Evolutionary conservation across 2,888 invertebrate genomes (phyloP), one percentile per base, ranked within the genome.

Genomic region (Lepidochitona cinerea): DNA sequence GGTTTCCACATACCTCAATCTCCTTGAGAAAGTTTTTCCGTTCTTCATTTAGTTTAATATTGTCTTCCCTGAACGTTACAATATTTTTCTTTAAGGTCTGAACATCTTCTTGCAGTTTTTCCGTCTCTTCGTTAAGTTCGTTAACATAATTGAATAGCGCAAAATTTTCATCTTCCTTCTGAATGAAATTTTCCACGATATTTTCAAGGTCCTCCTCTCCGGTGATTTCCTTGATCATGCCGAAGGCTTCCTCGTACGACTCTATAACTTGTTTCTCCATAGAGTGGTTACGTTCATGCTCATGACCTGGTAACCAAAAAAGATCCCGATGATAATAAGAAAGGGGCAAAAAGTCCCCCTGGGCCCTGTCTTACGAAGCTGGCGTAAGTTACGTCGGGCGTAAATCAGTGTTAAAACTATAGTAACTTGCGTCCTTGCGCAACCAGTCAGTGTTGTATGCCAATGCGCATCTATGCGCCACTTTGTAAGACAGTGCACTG

Each of bases 81-180:
- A 86, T 87, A 64, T 93, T 91, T 0, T 83, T 83, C 29, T 91
- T 90, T 6, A 95, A 90, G 81, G 93, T 93, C 68, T 70, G 65
- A 9, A 87, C 84, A 69, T 85, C 83, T n/a, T 85, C 84, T 29
- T 83, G 75, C 0, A 87, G 77, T 2, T 71, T 76, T 37, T 84
- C 85, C 18, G 85, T 82, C 52, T 89, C 86, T 64, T 84, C 94
- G 89, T 96, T 96, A 66, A 97, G 92, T 86, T 96, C 96, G 86
- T 96, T 96, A 59, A 97, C 95, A 87, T 96, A 96, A 90, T 94
- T 96, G 88, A 97, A 97, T 0, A 96, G 92, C 0, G 96, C 96
- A 87, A 96, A 97, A 91, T 97, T 97, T 89, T 96, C 95, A 81
- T 96, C 95, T 86, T 97, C 97, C 78, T 95, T 94, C 33, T 94